phyloP scores from a whole-genome alignment of 1,140 invertebrate genomes.

The Panagrolaimus sp. region DNA sequence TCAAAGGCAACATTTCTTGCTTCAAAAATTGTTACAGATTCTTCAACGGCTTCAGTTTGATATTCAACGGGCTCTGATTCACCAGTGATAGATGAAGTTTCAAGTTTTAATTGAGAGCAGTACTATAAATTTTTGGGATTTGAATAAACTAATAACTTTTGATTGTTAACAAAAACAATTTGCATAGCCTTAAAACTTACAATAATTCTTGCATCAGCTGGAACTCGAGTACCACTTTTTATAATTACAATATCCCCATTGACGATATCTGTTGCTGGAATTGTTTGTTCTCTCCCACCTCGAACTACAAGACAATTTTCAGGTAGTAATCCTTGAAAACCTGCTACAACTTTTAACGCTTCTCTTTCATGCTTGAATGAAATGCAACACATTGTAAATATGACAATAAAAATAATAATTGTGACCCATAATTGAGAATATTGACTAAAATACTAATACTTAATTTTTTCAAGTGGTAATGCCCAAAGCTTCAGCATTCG shows the following conservation, averaged over 20 bases:
- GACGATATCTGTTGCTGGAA: slow-evolving; percentile 81
- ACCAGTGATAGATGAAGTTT: slow-evolving; percentile 72
- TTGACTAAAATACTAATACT: slow-evolving; percentile 14
- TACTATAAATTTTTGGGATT: slow-evolving; percentile 83
- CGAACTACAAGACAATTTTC: slow-evolving; percentile 88
- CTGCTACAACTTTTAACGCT: slow-evolving; percentile 31
- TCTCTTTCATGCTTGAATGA: slow-evolving; percentile 38
- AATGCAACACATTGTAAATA: slow-evolving; percentile 37
- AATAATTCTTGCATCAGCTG: slow-evolving; percentile 53
- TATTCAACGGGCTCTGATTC: slow-evolving; percentile 66
- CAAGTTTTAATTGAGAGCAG: slow-evolving; percentile 65
- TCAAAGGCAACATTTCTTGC: slow-evolving; percentile 48
- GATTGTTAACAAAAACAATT: too few relatives aligned
- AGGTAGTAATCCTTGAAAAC: slow-evolving; percentile 45
- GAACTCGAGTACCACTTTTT: slow-evolving; percentile 87
- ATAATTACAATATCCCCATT: slow-evolving; percentile 88
- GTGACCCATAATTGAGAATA: slow-evolving; percentile 22
- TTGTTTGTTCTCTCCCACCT: slow-evolving; percentile 82
- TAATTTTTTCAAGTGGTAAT: too few relatives aligned
- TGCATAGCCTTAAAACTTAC: too few relatives aligned
- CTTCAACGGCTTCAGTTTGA: slow-evolving; percentile 30
- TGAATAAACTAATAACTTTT: too few relatives aligned
- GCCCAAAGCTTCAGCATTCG: too few relatives aligned
- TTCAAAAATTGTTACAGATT: slow-evolving; percentile 42
- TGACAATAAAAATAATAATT: slow-evolving; percentile 41